Evolutionary conservation across 2,888 invertebrate species (phyloP).

Genomic region (Resseliella maxima): DNA sequence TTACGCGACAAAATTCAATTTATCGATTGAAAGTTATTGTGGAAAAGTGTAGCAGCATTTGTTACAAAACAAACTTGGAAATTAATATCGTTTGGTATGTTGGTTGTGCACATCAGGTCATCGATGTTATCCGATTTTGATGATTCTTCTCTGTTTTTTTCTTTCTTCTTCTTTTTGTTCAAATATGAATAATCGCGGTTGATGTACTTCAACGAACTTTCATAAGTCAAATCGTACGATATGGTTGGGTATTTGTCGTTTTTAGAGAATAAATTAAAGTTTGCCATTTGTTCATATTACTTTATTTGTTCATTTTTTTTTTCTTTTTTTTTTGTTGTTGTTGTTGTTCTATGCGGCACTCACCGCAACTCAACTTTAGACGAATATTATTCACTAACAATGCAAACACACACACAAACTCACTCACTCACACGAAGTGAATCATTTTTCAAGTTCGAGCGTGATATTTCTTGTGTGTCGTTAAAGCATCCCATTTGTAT

Average conservation of each 20-base stretch:
- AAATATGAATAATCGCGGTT: conserved; percentile 16
- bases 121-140: no score
- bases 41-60: no score
- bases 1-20: not conserved
- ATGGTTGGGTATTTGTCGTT: not conserved
- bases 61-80: no score
- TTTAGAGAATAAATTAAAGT: not conserved
- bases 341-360: no score
- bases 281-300: not conserved
- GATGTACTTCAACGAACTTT: not conserved
- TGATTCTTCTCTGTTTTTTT: no score
- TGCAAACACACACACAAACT: no score
- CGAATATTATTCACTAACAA: not conserved
- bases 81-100: not conserved
- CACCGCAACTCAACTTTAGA: not conserved
- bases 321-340: no score
- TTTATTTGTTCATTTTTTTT: no score
- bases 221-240: not conserved
- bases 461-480: not conserved
- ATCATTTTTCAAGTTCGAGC: conserved; percentile 8
- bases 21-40: conserved; percentile 20
- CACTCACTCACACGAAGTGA: not conserved
- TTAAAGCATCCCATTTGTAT: not conserved
- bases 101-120: no score
- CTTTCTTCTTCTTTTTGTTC: not conserved